These are phyloP conservation scores for Sturnira hondurensis DNA, from an alignment of 2,113 vertebrate species.

Conservation along the genomic window DNA sequence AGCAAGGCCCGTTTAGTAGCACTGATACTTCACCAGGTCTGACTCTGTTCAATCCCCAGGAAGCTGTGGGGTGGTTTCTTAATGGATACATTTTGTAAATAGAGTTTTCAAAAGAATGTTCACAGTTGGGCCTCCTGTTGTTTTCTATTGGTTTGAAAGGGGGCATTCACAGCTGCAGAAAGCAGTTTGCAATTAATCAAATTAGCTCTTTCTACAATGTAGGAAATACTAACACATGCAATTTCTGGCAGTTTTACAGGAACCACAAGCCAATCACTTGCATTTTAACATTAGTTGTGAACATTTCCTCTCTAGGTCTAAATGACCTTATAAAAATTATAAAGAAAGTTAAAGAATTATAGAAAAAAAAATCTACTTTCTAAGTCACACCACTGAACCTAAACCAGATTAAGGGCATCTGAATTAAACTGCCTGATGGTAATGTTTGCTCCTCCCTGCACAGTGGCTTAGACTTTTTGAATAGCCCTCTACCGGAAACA, in stretches of 20 bases:
- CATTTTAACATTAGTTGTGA: conserved; percentile 62
- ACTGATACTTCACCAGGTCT: conserved; percentile 9
- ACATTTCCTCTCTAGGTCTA: conserved; percentile 67
- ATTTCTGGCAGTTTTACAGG: conserved; percentile 15
- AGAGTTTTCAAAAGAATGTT: conserved; percentile 58
- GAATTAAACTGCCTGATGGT: conserved; percentile 49
- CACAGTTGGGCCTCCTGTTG: conserved; percentile 39
- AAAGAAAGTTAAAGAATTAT: not conserved
- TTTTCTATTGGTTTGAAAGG: conserved; percentile 46
- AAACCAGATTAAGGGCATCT: conserved; percentile 58
- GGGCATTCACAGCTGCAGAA: conserved; percentile 41
- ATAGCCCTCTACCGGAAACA: conserved; percentile 56
- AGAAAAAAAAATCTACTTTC: conserved; percentile 11
- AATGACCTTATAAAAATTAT: conserved; percentile 62
- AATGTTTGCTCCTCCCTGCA: conserved; percentile 46
- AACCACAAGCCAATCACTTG: conserved; percentile 33
- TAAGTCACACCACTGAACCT: conserved; percentile 45
- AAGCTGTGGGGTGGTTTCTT: conserved; percentile 53
- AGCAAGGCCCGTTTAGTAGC: not conserved
- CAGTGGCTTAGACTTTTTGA: conserved; percentile 54
- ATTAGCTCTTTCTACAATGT: conserved; percentile 38
- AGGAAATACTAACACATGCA: conserved; percentile 42
- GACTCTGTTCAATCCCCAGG: conserved; percentile 44
- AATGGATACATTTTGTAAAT: conserved; percentile 60
- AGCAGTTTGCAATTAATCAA: conserved; percentile 55